phyloP scores from a whole-genome alignment of 92 coral and sea anemone genomes.

The Actinostola sp. region DNA sequence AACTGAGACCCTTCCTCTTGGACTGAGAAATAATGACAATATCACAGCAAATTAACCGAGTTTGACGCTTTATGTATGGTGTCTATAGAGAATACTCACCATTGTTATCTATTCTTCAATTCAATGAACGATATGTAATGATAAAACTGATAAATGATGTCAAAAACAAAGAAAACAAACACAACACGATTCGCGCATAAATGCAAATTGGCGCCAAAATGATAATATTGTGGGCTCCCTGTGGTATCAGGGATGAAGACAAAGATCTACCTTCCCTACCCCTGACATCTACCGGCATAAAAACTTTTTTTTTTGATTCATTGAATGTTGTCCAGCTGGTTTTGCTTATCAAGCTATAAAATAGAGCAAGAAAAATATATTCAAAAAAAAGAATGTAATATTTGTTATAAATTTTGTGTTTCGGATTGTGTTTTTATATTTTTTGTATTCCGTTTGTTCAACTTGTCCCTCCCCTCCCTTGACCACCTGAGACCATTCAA shows the following conservation, averaged over 20 bases:
- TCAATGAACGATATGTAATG: background rate
- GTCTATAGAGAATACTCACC: background rate
- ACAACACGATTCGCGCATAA: background rate
- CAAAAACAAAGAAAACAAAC: background rate
- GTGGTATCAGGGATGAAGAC: conserved; percentile 2
- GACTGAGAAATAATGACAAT: conserved; percentile 79
- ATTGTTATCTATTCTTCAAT: background rate
- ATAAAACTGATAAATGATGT: background rate
- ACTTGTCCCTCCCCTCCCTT: too few species aligned
- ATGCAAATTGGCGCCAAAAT: conserved; percentile 29
- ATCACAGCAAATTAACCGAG: too few species aligned
- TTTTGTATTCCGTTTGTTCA: too few species aligned
- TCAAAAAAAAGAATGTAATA: too few species aligned
- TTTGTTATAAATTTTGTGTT: too few species aligned
- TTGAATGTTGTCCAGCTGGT: too few species aligned
- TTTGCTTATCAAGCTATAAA: too few species aligned
- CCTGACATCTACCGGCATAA: too few species aligned
- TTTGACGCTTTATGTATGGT: background rate
- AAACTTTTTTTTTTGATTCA: too few species aligned
- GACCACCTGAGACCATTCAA: too few species aligned
- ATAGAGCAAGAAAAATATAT: too few species aligned
- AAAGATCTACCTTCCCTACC: background rate
- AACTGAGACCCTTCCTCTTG: conserved; percentile 90
- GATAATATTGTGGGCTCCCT: background rate
- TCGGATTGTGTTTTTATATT: too few species aligned